Conservation (phyloP, 1,140 invertebrate species). For the Streblospio benedicti region DNA sequence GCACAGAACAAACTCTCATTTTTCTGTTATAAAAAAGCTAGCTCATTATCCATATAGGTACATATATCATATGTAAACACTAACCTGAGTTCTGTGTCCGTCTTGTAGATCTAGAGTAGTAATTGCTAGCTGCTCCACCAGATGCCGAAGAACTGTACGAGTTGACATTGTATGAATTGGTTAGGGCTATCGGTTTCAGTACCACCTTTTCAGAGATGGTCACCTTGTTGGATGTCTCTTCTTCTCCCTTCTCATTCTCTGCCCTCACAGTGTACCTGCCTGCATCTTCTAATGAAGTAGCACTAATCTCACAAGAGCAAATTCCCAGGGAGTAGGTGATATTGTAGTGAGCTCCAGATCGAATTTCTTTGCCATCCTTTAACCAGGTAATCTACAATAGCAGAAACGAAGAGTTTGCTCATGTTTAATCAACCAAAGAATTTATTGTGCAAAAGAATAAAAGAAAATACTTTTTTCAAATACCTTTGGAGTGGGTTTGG, state of each 20-base stretch:
- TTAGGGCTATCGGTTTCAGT: too few species aligned
- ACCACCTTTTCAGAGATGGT: too few species aligned
- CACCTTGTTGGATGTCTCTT: conserved; percentile 89
- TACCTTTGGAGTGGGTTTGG: conserved; percentile 85
- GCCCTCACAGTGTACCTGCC: conserved; percentile 92
- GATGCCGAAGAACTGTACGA: too few species aligned
- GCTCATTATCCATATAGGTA: too few species aligned
- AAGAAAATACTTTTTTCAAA: conserved; percentile 21
- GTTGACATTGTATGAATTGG: too few species aligned
- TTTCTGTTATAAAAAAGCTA: too few species aligned
- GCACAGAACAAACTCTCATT: too few species aligned
- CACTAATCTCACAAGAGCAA: conserved; percentile 83
- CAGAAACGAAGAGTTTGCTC: conserved; percentile 1
- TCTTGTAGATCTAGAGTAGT: too few species aligned
- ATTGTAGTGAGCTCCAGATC: conserved; percentile 61
- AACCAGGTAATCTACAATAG: conserved; percentile 65
- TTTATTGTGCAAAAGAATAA: background rate
- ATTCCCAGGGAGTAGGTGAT: conserved; percentile 68
- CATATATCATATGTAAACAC: too few species aligned
- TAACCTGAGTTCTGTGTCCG: too few species aligned
- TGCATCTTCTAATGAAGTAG: conserved; percentile 85
- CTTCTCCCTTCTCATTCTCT: conserved; percentile 79
- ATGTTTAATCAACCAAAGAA: background rate
- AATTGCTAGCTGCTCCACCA: too few species aligned
- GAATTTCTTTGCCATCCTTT: conserved; percentile 84